Evolutionary conservation across 2,113 vertebrate species (phyloP).

Genomic region (Chloroceryle aenea): DNA sequence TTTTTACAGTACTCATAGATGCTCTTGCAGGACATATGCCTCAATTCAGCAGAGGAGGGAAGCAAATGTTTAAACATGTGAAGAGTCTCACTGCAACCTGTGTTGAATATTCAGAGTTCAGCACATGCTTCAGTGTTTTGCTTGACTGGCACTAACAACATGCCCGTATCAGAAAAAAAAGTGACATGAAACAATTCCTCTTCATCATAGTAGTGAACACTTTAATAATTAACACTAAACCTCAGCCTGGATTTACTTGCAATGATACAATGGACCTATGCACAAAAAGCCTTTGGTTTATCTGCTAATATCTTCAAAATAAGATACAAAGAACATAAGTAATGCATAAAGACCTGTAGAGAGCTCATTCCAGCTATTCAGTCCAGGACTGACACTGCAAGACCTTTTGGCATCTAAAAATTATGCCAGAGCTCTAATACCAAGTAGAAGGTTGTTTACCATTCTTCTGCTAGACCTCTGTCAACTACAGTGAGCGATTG

Average conservation of each 20-base stretch:
- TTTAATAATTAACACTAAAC: slow-evolving; percentile 2
- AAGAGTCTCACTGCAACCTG: neutral
- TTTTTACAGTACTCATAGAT: neutral
- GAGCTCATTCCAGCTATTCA: neutral
- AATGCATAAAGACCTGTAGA: neutral
- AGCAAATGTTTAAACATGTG: neutral
- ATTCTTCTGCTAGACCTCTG: neutral
- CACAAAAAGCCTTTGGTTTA: neutral
- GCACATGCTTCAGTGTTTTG: neutral
- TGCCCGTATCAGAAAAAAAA: neutral
- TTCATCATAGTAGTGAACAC: neutral
- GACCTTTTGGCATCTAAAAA: neutral
- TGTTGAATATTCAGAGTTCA: neutral
- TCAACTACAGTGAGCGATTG: neutral
- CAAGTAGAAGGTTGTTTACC: neutral
- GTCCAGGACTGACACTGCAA: neutral
- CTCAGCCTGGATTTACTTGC: neutral
- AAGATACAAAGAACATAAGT: neutral
- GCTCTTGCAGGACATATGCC: neutral
- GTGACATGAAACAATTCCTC: neutral
- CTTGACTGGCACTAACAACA: neutral
- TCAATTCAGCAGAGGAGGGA: neutral
- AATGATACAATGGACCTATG: neutral
- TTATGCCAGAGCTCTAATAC: neutral
- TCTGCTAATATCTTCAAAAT: neutral